Evolutionary conservation across 2,888 invertebrate species (phyloP).

Genomic region (Lycocerus yunnanus): DNA sequence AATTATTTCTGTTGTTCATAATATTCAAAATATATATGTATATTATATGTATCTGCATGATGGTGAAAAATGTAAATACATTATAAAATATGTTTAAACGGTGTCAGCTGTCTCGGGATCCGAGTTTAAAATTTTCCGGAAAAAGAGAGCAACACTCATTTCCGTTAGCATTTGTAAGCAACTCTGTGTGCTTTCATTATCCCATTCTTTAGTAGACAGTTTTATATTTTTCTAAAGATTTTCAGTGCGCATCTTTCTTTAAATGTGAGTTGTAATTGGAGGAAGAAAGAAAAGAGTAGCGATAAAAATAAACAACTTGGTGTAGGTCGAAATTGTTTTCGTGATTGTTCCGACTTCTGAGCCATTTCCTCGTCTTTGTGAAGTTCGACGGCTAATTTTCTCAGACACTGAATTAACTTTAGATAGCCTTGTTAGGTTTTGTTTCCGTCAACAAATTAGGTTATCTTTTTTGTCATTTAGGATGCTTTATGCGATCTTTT

Average conservation of each 20-base stretch:
- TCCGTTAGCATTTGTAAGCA: conserved; percentile 40
- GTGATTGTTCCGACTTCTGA: conserved; percentile 40
- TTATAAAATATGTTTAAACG: conserved; percentile 31
- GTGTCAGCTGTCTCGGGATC: conserved; percentile 35
- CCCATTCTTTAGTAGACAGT: conserved; percentile 33
- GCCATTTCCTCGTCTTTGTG: conserved; percentile 40
- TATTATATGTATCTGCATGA: background rate
- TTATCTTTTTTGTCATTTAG: conserved; percentile 31
- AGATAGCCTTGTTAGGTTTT: conserved; percentile 39
- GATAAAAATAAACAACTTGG: conserved; percentile 19
- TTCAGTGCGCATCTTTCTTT: conserved; percentile 22
- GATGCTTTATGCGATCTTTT: background rate
- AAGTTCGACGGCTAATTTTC: conserved; percentile 42
- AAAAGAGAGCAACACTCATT: conserved; percentile 37
- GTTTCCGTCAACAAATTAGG: conserved; percentile 41
- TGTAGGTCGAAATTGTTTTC: conserved; percentile 34
- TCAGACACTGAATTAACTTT: conserved; percentile 40
- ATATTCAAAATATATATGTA: background rate
- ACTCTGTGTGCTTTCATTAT: conserved; percentile 39
- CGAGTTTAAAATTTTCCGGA: conserved; percentile 37
- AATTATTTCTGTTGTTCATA: background rate
- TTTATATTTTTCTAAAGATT: conserved; percentile 32
- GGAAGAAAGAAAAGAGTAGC: conserved; percentile 27
- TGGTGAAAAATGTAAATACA: conserved; percentile 4
- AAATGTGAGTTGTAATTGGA: background rate